phyloP scores from a whole-genome alignment of 2,797 vertebrate genomes.

The Cetoscarus ocellatus region DNA sequence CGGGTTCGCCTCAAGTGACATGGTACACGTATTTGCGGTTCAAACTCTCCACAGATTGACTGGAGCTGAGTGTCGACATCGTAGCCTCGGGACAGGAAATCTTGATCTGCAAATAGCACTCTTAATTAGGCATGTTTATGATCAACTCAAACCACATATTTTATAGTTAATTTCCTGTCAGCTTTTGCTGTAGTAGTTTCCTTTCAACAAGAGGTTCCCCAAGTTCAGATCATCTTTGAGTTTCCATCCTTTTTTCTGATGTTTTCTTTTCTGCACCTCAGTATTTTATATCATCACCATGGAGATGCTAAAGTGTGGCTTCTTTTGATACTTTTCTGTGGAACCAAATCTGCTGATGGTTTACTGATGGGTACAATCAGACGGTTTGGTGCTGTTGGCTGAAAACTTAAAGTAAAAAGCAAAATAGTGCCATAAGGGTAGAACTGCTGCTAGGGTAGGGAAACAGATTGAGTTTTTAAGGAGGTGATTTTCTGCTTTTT shows the following conservation, averaged over 20 bases:
- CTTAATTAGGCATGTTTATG: conserved; percentile 52
- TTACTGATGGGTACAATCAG: background rate
- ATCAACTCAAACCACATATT: conserved; percentile 44
- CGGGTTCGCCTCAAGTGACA: conserved; percentile 20
- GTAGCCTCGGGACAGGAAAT: conserved; percentile 57
- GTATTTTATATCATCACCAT: background rate
- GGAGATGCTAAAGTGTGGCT: background rate
- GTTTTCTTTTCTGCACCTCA: background rate
- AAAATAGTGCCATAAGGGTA: background rate
- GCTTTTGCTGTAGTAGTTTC: conserved; percentile 11
- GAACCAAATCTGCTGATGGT: background rate
- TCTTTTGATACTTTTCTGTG: background rate
- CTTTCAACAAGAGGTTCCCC: conserved; percentile 1
- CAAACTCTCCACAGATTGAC: conserved; percentile 22
- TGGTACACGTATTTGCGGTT: conserved; percentile 30
- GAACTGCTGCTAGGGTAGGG: background rate
- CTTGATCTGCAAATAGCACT: conserved; percentile 48
- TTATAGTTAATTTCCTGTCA: conserved; percentile 39
- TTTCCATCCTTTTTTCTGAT: background rate
- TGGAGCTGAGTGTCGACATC: conserved; percentile 25
- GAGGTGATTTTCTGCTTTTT: too few relatives aligned
- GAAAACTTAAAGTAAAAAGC: background rate
- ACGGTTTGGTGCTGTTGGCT: background rate
- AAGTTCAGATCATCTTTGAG: conserved; percentile 1
- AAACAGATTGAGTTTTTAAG: too few relatives aligned